Percentiles rank a stretch among this genome's conserved stretches.
Conservation (phyloP, 2,113 vertebrate species). For the Zosterops japonicus region DNA sequence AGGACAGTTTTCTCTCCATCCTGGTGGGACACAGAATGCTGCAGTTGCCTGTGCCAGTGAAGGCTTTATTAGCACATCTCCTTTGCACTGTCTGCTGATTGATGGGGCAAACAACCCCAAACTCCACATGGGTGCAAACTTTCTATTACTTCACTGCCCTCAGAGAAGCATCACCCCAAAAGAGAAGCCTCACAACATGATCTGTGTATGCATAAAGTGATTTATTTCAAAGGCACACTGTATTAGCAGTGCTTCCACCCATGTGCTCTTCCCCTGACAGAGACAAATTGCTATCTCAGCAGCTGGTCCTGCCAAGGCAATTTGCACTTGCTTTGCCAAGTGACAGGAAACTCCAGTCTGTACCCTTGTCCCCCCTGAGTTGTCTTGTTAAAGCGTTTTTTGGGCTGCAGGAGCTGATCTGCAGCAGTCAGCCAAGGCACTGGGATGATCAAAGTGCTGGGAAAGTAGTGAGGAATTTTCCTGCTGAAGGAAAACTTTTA, state of each 20-base stretch:
- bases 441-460: conserved; percentile 10
- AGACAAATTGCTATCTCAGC: conserved; percentile 27
- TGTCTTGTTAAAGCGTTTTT: conserved; percentile 39
- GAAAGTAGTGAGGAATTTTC: conserved; percentile 35
- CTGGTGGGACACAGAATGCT: background rate
- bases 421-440: conserved; percentile 9
- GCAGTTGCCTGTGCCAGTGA: background rate
- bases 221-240: background rate
- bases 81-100: background rate
- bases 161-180: background rate
- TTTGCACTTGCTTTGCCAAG: conserved; percentile 28
- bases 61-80: background rate
- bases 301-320: conserved; percentile 13
- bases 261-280: background rate
- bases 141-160: background rate
- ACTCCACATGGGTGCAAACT: background rate
- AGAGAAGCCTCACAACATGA: background rate
- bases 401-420: conserved; percentile 27
- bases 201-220: background rate
- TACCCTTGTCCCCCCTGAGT: background rate
- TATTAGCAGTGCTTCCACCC: conserved; percentile 18
- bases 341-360: background rate
- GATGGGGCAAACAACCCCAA: background rate
- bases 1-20: background rate
- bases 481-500: conserved; percentile 36